These are phyloP conservation scores for Pan troglodytes DNA, from an alignment of 2,113 vertebrate genomes.

Conservation along the genomic window DNA sequence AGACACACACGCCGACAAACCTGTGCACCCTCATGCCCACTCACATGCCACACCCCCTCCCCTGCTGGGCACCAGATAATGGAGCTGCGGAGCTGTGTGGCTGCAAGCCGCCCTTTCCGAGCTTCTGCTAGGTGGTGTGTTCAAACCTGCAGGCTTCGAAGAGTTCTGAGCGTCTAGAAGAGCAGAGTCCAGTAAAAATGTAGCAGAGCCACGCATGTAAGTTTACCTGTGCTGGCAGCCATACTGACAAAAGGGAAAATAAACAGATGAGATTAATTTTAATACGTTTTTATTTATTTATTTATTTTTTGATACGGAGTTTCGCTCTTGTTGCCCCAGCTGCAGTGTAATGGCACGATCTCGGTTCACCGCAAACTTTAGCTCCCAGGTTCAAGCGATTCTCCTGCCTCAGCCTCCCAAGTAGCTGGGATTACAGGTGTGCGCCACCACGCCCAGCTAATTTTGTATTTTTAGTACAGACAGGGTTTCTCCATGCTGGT, in stretches of 20 bases:
- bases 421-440: too few species aligned
- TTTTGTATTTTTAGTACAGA: too few species aligned
- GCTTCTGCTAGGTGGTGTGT: background rate
- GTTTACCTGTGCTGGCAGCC: background rate
- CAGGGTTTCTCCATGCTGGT: too few species aligned
- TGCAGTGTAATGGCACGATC: too few species aligned
- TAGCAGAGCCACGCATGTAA: fast-evolving
- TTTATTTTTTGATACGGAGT: too few species aligned
- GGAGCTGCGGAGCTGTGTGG: fast-evolving
- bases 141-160: background rate
- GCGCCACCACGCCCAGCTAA: too few species aligned
- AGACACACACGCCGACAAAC: background rate
- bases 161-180: fast-evolving
- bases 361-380: too few species aligned
- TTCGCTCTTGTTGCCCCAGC: too few species aligned
- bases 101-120: fast-evolving
- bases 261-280: background rate
- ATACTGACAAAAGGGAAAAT: background rate
- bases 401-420: too few species aligned
- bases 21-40: background rate
- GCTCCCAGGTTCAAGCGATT: too few species aligned
- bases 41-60: fast-evolving
- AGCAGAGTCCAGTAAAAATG: too few species aligned
- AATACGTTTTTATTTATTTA: too few species aligned
- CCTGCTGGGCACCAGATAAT: fast-evolving